Evolutionary conservation across 2,888 invertebrate species (phyloP), one percentile per base, ranked within the genome.

Genomic region (Caenorhabditis becei): DNA sequence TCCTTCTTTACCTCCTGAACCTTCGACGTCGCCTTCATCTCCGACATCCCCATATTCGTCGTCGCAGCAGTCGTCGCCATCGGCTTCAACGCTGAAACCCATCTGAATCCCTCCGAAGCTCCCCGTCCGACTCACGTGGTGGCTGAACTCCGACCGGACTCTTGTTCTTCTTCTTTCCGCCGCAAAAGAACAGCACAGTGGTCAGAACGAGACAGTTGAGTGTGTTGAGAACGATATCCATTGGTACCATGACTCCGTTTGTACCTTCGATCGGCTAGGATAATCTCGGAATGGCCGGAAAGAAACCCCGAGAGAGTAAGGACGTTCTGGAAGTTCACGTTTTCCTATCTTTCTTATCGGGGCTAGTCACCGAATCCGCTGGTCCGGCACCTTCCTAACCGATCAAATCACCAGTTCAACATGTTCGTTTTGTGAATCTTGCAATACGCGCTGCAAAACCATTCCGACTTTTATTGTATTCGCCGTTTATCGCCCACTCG

Each of bases 141-240:
- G 49, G 69, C 23, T 58, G 47, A 24, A 69, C 24, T 35, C 44
- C 44, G 2, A 56, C 44, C 20, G 66, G 28, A 1, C 44, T 4
- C 54, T 56, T 54, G 20, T 66, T 54, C 41, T 66, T 66, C 28
- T 66, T 66, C 54, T 54, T 62, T 54, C 71, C 65, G 2, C 53
- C 61, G 51, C 71, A 71, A 20, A 71, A 32, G 2, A 54, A 5
- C 7, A 62, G 28, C 20, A 53, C 44, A 24, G 32, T 11, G 20
- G 61, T 28, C 3, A 71, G 53, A 16, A 53, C 24, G 5, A 28
- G n/a, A n/a, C 61, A 47, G 35, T 61, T 53, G 37, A 62, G n/a
- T 5, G 51, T 51, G 62, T 35, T 62, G 62, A 71, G 71, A 71
- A 62, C 53, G 62, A 62, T 62, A 51, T 62, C 62, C 62, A 71